These are phyloP conservation scores for Hyles euphorbiae DNA, from an alignment of 1,140 invertebrate genomes.

Conservation along the genomic window DNA sequence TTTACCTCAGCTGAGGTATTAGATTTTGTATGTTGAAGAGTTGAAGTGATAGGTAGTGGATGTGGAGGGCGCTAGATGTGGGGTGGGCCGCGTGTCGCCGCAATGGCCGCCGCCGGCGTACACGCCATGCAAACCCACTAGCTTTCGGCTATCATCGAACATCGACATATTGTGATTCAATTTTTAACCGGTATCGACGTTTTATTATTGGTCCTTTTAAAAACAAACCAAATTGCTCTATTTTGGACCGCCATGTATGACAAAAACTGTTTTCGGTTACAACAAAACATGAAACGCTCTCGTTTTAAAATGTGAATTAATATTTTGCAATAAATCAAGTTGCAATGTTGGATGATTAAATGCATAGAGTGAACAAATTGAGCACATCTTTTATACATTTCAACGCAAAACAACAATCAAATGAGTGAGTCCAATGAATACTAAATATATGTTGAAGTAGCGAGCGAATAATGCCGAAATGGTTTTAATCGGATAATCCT, in stretches of 20 bases:
- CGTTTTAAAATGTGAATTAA: too few species aligned
- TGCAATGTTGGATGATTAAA: background rate
- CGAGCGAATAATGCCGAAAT: background rate
- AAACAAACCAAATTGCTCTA: background rate
- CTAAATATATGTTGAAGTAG: too few species aligned
- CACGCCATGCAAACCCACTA: conserved; percentile 30
- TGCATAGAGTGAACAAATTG: too few species aligned
- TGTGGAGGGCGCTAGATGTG: background rate
- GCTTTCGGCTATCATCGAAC: conserved; percentile 24
- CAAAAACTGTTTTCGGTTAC: too few species aligned
- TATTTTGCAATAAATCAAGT: conserved; percentile 6
- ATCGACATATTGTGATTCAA: conserved; percentile 3
- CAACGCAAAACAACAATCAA: too few species aligned
- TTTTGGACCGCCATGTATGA: background rate
- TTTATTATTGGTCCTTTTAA: background rate
- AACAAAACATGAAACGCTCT: too few species aligned
- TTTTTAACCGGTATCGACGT: background rate
- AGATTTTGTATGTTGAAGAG: too few species aligned
- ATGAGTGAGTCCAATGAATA: too few species aligned
- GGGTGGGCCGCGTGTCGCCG: conserved; percentile 26
- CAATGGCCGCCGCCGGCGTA: conserved; percentile 41
- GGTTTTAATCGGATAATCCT: conserved; percentile 50
- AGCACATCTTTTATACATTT: too few species aligned
- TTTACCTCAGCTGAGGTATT: too few species aligned
- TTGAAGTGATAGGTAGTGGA: too few species aligned